Percentiles rank a stretch among this genome's conserved stretches.
Evolutionary conservation across 2,888 invertebrate species (phyloP).

Genomic region (Lordiphosa andalusiaca): DNA sequence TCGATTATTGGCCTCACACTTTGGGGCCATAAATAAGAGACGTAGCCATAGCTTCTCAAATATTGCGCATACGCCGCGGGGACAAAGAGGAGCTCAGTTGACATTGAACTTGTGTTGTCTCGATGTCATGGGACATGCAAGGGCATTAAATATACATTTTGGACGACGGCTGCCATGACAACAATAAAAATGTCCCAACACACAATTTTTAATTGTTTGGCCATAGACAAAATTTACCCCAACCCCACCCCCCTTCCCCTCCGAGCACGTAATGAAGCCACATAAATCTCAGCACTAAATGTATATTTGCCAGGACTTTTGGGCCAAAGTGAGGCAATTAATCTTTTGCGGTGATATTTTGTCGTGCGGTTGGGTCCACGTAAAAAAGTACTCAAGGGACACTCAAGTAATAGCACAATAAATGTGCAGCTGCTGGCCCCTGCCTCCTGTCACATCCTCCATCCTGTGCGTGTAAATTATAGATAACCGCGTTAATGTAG

Average conservation of each 20-base stretch:
- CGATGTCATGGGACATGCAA: constrained; percentile 42
- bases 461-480: constrained; percentile 60
- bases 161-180: constrained; percentile 47
- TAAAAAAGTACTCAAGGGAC: constrained; percentile 47
- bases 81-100: constrained; percentile 32
- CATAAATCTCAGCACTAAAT: constrained; percentile 73
- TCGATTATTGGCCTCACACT: constrained; percentile 30
- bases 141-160: constrained; percentile 68
- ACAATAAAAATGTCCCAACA: constrained; percentile 62
- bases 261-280: constrained; percentile 58
- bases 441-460: neutral
- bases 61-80: constrained; percentile 33
- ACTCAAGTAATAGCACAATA: constrained; percentile 57
- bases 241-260: neutral
- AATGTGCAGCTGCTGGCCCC: constrained; percentile 55
- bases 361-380: constrained; percentile 18
- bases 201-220: constrained; percentile 64
- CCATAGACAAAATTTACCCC: constrained; percentile 25
- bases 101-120: constrained; percentile 70
- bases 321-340: constrained; percentile 56
- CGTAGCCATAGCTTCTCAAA: constrained; percentile 26
- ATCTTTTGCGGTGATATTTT: constrained; percentile 46
- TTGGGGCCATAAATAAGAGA: constrained; percentile 23
- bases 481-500: constrained; percentile 71
- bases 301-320: constrained; percentile 49